Percentiles rank a stretch among this genome's conserved stretches.
Conservation (phyloP, 1,140 invertebrate genomes). For the Calephelis virginiensis region DNA sequence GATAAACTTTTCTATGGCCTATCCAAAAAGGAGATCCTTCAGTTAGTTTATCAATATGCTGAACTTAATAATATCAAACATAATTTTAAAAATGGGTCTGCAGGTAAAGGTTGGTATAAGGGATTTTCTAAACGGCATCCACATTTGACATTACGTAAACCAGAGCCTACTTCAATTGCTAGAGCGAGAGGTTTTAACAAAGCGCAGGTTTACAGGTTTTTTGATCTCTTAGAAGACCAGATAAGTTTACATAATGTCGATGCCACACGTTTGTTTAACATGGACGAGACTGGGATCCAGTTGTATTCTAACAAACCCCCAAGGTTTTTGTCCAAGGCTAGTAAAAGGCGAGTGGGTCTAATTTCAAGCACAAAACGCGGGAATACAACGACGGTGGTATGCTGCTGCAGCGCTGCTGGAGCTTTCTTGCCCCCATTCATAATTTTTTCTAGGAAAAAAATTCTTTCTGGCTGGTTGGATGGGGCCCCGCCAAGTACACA, state of each 20-base stretch:
- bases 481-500: background rate
- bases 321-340: background rate
- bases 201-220: constrained; percentile 6
- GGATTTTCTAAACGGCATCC: constrained; percentile 2
- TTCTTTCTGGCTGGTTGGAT: background rate
- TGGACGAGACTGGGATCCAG: background rate
- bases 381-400: background rate
- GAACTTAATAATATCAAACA: constrained; percentile 2
- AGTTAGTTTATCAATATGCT: constrained; percentile 9
- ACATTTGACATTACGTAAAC: background rate
- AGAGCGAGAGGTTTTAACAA: constrained; percentile 9
- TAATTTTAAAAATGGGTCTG: background rate
- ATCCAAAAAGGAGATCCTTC: constrained; percentile 1
- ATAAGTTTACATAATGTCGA: too few species aligned
- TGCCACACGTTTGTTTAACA: too few species aligned
- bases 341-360: background rate
- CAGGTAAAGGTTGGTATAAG: background rate
- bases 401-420: background rate
- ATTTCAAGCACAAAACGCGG: background rate
- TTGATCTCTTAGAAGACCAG: background rate
- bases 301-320: background rate
- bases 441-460: background rate
- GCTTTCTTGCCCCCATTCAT: background rate
- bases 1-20: background rate
- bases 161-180: constrained; percentile 13